Base-by-base conservation (phyloP, 2,888 invertebrate species). In the Drosophila testacea region DNA sequence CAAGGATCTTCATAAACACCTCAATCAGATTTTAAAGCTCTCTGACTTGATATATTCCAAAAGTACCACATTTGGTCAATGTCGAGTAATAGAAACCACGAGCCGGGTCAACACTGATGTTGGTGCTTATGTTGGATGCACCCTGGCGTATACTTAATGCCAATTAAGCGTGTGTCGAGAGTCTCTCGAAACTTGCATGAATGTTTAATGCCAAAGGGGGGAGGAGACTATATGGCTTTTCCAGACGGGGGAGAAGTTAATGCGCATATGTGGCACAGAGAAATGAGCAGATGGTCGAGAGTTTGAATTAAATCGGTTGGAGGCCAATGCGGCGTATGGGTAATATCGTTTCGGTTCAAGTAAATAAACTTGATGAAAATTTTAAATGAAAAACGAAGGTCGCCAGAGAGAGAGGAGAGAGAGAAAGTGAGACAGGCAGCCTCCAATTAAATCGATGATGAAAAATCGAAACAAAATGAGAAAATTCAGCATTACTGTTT, bases 281-380 rank as follows among this genome's bases (percentile, higher is more conserved):
- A 22, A 38, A 30, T 41, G 54, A 27, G 39, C 28, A 50, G 56
- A 64, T 68, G 75, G 59, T 64, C 50, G 48, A n/a, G 7, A 10
- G 44, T 44, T 54, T n/a, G n/a, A 6, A 61, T 64, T 46, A 30
- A 67, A 68, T 47, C 16, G 32, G 38, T 28, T 57, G 51, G 56
- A 27, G 69, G 73, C 67, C 77, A 65, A 50, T 54, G 52, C 51
- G 77, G 74, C 74, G 77, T 70, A 75, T 87, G 78, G 56, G 68
- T 75, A 68, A 80, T 76, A 52, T 70, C 50, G 47, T 69, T 64
- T 52, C 66, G 64, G 69, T 66, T 81, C 78, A 88, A 86, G 88
- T 79, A 87, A 89, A 81, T 87, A 89, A 77, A 89, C 82, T 86
- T 80, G 69, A 72, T 66, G 67, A 73, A 65, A 50, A 67, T 60